Percentiles rank a stretch among this genome's conserved stretches.
phyloP scores from a whole-genome alignment of 2,888 invertebrate species.

The Crocallis elinguaria region DNA sequence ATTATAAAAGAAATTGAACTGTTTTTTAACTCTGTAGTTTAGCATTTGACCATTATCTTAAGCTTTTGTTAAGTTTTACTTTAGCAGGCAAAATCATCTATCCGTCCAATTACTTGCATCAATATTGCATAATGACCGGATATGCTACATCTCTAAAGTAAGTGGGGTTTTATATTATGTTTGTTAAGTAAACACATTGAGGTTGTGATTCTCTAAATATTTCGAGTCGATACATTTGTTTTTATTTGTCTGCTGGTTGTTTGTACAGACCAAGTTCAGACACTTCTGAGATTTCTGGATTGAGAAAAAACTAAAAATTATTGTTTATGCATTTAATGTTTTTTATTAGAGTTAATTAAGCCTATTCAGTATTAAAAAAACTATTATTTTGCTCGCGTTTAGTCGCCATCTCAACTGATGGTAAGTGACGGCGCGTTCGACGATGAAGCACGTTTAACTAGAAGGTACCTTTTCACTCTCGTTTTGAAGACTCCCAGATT shows the following conservation, averaged over 20 bases:
- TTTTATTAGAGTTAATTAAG: not conserved
- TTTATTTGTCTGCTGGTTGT: constrained; percentile 25
- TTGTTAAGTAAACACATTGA: constrained; percentile 9
- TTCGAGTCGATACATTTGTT: constrained; percentile 36
- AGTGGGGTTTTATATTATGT: constrained; percentile 5
- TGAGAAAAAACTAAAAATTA: constrained; percentile 13
- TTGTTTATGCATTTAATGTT: not conserved
- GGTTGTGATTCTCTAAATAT: constrained; percentile 37
- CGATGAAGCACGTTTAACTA: too few species aligned
- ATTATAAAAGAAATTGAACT: too few species aligned
- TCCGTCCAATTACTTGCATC: too few species aligned
- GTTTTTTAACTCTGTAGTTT: too few species aligned
- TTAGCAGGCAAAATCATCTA: too few species aligned
- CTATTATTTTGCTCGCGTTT: too few species aligned
- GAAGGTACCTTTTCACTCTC: too few species aligned
- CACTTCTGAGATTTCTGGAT: constrained; percentile 7
- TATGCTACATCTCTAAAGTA: not conserved
- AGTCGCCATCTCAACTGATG: too few species aligned
- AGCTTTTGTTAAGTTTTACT: too few species aligned
- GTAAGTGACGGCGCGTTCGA: too few species aligned
- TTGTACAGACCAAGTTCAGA: constrained; percentile 35
- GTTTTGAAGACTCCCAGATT: too few species aligned
- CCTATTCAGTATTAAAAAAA: not conserved
- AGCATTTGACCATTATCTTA: too few species aligned
- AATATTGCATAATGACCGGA: not conserved